Evolutionary conservation across 2,888 invertebrate genomes (phyloP).

Genomic region (Tuberolachnus salignus): DNA sequence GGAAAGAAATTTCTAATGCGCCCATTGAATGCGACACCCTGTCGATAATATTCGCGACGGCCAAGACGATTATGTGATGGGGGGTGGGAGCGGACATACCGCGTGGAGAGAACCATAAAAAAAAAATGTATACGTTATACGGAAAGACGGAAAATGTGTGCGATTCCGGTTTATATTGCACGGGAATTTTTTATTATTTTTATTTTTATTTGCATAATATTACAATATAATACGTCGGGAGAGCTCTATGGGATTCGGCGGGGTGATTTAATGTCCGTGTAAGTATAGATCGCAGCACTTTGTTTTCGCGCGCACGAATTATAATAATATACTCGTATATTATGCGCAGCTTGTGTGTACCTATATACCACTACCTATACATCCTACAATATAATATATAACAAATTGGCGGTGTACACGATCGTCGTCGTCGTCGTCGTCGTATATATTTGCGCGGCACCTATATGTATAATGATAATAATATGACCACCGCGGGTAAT

Average conservation of each 20-base stretch:
- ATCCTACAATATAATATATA: no score
- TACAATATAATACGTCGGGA: background rate
- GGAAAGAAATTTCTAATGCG: background rate
- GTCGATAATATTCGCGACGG: slow-evolving; percentile 17
- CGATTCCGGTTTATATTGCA: no score
- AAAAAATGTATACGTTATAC: background rate
- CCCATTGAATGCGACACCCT: background rate
- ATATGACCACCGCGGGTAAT: slow-evolving; percentile 9
- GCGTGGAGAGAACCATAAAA: no score
- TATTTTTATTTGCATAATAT: no score
- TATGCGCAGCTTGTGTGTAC: background rate
- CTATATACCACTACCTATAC: no score
- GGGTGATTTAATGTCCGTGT: slow-evolving; percentile 38
- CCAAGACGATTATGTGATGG: background rate
- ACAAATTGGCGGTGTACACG: slow-evolving; percentile 38
- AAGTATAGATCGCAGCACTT: background rate
- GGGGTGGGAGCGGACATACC: background rate
- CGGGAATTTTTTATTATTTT: no score
- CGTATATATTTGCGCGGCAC: slow-evolving; percentile 35
- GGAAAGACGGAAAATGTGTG: no score
- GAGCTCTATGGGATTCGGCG: slow-evolving; percentile 38
- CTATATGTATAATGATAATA: slow-evolving; percentile 5
- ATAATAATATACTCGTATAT: background rate
- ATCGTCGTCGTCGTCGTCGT: slow-evolving; percentile 8
- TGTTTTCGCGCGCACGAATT: background rate